phyloP scores from a whole-genome alignment of 2,797 vertebrate species.

The Corythornis leucogaster region DNA sequence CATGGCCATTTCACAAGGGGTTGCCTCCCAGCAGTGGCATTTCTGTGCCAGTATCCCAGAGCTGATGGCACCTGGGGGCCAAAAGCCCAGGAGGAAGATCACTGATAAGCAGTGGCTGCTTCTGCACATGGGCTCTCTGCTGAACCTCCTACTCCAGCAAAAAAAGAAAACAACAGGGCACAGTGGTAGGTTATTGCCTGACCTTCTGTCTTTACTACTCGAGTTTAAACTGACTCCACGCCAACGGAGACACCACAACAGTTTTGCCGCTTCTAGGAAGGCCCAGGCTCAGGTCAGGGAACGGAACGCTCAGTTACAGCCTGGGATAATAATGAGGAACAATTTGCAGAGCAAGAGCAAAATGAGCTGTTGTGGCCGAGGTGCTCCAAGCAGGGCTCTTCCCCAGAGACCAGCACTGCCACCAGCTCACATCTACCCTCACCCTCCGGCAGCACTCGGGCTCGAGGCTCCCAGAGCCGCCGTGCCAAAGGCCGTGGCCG shows the following conservation, averaged over 20 bases:
- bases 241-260: rapidly evolving
- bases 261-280: too few species aligned
- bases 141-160: neutral
- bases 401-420: neutral
- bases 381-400: neutral
- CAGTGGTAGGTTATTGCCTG: rapidly evolving
- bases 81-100: neutral
- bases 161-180: neutral
- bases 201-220: neutral
- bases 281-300: neutral
- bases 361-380: rapidly evolving
- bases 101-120: too few species aligned
- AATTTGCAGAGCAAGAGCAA: neutral
- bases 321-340: rapidly evolving
- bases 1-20: rapidly evolving
- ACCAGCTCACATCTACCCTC: neutral
- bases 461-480: neutral
- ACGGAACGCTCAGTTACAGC: neutral
- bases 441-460: neutral
- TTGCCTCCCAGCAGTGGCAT: neutral
- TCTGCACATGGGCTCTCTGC: neutral
- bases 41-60: too few species aligned
- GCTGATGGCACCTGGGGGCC: too few species aligned
- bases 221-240: neutral
- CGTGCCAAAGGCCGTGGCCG: neutral